Evolutionary conservation across 1,140 invertebrate species (phyloP).

Genomic region (Chrysomallon squamiferum): DNA sequence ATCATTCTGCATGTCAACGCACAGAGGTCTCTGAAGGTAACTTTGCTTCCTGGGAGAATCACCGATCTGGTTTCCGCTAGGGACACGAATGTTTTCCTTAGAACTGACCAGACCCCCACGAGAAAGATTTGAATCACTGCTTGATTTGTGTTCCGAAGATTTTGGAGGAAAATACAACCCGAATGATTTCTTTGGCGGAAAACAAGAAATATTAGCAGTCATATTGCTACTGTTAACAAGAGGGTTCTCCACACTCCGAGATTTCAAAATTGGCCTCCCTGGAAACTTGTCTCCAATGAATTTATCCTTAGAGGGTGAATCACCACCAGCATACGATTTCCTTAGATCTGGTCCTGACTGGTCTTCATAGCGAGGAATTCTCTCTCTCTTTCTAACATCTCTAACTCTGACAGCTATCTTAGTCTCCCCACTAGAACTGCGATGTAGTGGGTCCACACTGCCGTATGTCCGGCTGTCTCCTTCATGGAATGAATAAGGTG

Average conservation of each 20-base stretch:
- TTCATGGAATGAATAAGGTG: too few relatives aligned
- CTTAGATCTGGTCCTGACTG: too few relatives aligned
- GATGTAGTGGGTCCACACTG: too few relatives aligned
- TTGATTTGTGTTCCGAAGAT: neutral
- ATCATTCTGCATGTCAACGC: conserved; percentile 5
- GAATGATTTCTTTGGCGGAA: conserved; percentile 22
- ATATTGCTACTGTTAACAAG: neutral
- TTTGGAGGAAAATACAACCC: conserved; percentile 34
- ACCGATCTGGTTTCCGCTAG: conserved; percentile 5
- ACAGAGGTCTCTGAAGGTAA: conserved; percentile 9
- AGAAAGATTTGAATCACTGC: conserved; percentile 6
- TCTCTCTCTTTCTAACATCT: too few relatives aligned
- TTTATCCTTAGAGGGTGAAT: too few relatives aligned
- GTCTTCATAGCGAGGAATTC: too few relatives aligned
- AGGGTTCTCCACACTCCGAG: neutral
- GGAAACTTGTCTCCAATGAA: neutral
- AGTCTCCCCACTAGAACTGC: too few relatives aligned
- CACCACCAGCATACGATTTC: too few relatives aligned
- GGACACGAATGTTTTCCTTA: neutral
- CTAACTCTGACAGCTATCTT: too few relatives aligned
- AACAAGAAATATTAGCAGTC: neutral
- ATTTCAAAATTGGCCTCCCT: neutral
- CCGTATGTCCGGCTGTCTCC: too few relatives aligned
- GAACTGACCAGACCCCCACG: neutral
- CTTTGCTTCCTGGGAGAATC: conserved; percentile 6